Conservation (phyloP, 1,140 invertebrate species). For the Antheraea mylitta region DNA sequence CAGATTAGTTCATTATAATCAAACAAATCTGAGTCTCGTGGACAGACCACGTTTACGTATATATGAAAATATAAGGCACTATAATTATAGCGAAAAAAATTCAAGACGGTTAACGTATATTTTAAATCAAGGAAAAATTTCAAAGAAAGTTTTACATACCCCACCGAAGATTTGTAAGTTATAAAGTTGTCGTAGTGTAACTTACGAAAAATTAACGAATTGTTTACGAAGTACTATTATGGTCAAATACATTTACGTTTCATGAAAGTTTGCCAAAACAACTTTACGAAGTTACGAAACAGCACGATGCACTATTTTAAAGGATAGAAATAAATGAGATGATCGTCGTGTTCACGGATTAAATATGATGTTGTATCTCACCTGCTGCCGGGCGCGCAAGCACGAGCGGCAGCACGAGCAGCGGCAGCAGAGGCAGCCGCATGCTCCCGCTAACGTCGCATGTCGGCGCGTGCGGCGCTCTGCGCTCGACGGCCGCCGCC, state of each 20-base stretch:
- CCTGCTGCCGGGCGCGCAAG: constrained; percentile 69
- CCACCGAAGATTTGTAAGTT: background rate
- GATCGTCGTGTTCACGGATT: background rate
- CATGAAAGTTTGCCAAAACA: constrained; percentile 18
- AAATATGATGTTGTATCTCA: constrained; percentile 27
- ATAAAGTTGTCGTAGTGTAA: background rate
- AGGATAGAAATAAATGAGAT: background rate
- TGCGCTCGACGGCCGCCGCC: constrained; percentile 48
- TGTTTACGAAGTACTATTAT: too few relatives aligned
- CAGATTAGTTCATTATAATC: constrained; percentile 26
- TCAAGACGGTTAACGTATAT: background rate
- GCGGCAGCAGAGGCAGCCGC: constrained; percentile 68
- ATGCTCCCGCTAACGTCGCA: constrained; percentile 62
- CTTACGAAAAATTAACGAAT: too few relatives aligned
- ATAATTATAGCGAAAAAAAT: background rate
- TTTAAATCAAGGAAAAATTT: background rate
- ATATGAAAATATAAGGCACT: background rate
- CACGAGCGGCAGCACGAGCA: constrained; percentile 69
- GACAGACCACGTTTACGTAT: background rate
- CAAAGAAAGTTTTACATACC: background rate
- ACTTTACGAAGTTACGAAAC: constrained; percentile 13
- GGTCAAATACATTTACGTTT: background rate
- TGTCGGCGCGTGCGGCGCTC: constrained; percentile 65
- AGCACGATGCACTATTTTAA: constrained; percentile 6
- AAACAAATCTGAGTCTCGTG: background rate